These are phyloP conservation scores for Bubalus kerabau DNA, from an alignment of 2,113 vertebrate genomes.

Conservation along the genomic window DNA sequence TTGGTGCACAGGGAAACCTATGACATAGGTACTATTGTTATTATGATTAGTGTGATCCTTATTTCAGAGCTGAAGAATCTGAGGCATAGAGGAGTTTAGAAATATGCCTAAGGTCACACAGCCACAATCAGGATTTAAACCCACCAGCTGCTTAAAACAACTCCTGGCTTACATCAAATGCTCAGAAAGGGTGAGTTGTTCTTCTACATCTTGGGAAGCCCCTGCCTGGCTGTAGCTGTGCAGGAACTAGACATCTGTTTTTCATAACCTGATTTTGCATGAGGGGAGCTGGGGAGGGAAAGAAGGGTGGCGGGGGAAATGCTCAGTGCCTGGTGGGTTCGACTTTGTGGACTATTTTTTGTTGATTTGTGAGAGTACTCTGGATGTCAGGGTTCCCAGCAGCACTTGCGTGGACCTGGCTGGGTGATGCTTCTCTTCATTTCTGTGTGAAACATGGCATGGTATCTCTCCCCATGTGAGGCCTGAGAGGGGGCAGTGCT, in stretches of 20 bases:
- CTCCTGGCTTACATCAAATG: neutral
- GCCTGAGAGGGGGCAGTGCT: neutral
- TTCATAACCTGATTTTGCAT: neutral
- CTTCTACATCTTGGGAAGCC: neutral
- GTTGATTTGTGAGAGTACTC: neutral
- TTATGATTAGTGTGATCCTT: neutral
- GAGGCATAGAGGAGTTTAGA: neutral
- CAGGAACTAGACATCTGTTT: neutral
- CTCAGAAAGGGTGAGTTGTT: neutral
- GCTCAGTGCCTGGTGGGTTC: neutral
- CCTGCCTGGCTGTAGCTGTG: neutral
- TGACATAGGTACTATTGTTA: neutral
- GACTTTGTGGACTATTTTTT: neutral
- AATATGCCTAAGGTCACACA: neutral
- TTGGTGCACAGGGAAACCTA: neutral
- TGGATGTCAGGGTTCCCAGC: neutral
- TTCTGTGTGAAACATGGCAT: neutral
- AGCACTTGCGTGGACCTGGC: no score
- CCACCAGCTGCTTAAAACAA: neutral
- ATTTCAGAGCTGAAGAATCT: neutral
- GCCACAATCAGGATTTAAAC: neutral
- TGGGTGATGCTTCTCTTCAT: neutral
- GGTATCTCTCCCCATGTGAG: fast-evolving
- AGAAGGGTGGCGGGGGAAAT: neutral
- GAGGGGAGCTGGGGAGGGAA: neutral